Evolutionary conservation across 2,113 vertebrate genomes (phyloP).

Genomic region (Romanogobio albipinnatus): DNA sequence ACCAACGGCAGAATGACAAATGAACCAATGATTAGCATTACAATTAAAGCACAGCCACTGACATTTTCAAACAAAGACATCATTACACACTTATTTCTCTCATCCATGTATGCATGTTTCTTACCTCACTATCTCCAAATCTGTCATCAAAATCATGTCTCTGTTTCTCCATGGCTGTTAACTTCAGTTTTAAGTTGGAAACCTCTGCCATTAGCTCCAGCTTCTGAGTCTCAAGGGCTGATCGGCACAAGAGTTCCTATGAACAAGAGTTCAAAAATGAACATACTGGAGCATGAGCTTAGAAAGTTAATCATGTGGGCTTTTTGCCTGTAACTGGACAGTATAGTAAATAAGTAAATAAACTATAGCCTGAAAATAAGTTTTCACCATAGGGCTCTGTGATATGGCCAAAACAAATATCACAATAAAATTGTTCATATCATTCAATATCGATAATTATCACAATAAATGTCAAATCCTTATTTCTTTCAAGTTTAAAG

Average conservation of each 20-base stretch:
- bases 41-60: background rate
- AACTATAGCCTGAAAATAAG: background rate
- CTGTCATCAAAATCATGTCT: slow-evolving; percentile 85
- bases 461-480: no score
- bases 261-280: background rate
- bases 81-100: background rate
- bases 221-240: slow-evolving; percentile 92
- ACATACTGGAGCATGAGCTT: background rate
- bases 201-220: slow-evolving; percentile 92
- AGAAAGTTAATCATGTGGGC: background rate
- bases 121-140: slow-evolving; percentile 90
- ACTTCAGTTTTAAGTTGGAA: slow-evolving; percentile 92
- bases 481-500: no score
- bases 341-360: background rate
- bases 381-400: no score
- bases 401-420: no score
- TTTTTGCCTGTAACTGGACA: background rate
- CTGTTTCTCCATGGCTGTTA: slow-evolving; percentile 87
- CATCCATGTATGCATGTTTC: slow-evolving; percentile 27
- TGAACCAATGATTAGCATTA: slow-evolving; percentile 4
- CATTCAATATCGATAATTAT: no score
- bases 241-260: slow-evolving; percentile 92
- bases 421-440: no score
- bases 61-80: background rate
- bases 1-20: background rate